Base-by-base conservation (phyloP, 2,797 vertebrate genomes). In the Sorex maritimensis region DNA sequence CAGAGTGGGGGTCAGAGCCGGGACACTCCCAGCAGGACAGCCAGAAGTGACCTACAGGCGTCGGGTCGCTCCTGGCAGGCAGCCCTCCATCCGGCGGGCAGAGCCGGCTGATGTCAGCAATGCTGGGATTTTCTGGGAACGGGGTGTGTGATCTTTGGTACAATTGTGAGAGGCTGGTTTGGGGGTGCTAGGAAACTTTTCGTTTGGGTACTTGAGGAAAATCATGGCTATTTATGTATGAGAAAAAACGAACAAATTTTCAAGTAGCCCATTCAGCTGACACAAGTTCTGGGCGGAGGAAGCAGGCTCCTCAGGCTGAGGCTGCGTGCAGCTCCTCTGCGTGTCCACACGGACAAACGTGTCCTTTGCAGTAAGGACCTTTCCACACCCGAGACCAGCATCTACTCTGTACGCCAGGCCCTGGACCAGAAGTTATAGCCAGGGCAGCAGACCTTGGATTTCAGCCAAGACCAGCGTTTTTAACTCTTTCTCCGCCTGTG, bases 11-110 rank as follows among this genome's bases (percentile, higher is more conserved):
- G 6, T 2, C 6, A 26, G 26, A 44, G 38, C n/a, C 9, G 2
- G 68, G 61, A 38, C 11, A 7, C 5, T 26, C 24, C 11, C 30
- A 0, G 1, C 5, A 63, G 61, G 23, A 23, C 11, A 28, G 34
- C 10, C 0, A 0, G 6, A 46, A n/a, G 11, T 1, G 58, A 52
- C n/a, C 26, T 23, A 34, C 11, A 41, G 0, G 1, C 17, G 49
- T n/a, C 61, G n/a, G n/a, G 11, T 30, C 30, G 15, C 9, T 61
- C 44, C 0, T 10, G 71, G 52, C 30, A 78, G 71, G 52, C 4
- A 28, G 9, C 63, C 9, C 41, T 14, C 55, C 2, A 0, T 0
- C 30, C 1, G n/a, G 44, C 58, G 13, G 0, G 5, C 44, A 21
- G 13, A 61, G 79, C 61, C 30, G 5, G 1, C 4, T 1, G 14